A percentile compares a stretch with the other conserved stretches of the same genome.
phyloP scores from a whole-genome alignment of 2,113 vertebrate genomes.

The Caracal caracal region DNA sequence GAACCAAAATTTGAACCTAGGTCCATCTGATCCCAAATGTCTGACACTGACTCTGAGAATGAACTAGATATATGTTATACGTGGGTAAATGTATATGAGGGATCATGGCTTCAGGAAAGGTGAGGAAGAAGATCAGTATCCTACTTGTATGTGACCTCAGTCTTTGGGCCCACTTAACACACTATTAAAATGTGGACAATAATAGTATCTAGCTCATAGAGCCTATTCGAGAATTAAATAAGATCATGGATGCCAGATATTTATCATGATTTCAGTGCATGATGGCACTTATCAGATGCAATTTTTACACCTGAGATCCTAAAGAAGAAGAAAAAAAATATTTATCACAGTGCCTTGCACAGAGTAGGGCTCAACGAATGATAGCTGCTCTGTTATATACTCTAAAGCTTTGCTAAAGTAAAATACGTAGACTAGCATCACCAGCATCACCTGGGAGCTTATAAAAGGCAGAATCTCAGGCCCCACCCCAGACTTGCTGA shows the following conservation, averaged over 20 bases:
- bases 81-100: background rate
- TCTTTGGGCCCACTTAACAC: background rate
- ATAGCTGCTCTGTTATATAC: background rate
- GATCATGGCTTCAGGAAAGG: slow-evolving; percentile 5
- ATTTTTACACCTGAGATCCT: background rate
- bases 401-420: slow-evolving; percentile 39
- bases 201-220: background rate
- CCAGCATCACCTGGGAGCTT: background rate
- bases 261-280: background rate
- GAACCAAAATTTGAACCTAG: slow-evolving; percentile 2
- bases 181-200: background rate
- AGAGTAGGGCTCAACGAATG: background rate
- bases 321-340: background rate
- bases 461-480: background rate
- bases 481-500: background rate
- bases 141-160: background rate
- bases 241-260: background rate
- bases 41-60: background rate
- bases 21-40: background rate
- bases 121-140: background rate
- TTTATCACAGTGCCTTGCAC: background rate
- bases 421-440: background rate
- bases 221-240: background rate
- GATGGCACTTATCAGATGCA: background rate
- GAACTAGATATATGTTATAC: background rate